Percentiles rank a stretch among this genome's conserved stretches.
Conservation (phyloP, 2,888 invertebrate genomes). For the Aleiodes alternator region DNA sequence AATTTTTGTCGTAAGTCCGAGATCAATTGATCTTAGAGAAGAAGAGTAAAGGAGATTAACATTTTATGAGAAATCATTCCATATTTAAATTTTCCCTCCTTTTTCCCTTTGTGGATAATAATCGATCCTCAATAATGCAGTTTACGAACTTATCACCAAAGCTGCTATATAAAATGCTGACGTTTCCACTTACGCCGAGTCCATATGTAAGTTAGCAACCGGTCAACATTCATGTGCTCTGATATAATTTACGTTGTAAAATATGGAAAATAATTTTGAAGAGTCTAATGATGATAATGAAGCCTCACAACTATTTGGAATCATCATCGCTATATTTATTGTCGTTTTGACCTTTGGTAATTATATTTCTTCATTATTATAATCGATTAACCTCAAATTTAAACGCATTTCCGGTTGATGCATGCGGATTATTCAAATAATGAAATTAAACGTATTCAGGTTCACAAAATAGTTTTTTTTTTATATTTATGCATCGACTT, state of each 20-base stretch:
- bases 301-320: slow-evolving; percentile 66
- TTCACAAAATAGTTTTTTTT: slow-evolving; percentile 37
- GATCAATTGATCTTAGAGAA: no score
- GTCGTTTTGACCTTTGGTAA: slow-evolving; percentile 73
- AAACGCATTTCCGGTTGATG: no score
- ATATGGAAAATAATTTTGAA: slow-evolving; percentile 66
- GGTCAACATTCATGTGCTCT: background rate
- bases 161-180: slow-evolving; percentile 11
- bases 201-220: no score
- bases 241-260: slow-evolving; percentile 7
- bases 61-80: no score
- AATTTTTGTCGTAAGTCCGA: no score
- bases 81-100: no score
- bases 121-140: no score
- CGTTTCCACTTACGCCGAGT: no score
- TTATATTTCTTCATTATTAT: slow-evolving; percentile 40
- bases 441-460: background rate
- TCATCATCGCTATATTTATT: slow-evolving; percentile 69
- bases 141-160: no score
- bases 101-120: no score
- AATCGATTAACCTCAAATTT: slow-evolving; percentile 9
- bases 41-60: no score
- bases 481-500: slow-evolving; percentile 48
- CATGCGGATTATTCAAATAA: slow-evolving; percentile 13
- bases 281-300: slow-evolving; percentile 56